Evolutionary conservation across 2,113 vertebrate species (phyloP).

Genomic region (Antechinus flavipes): DNA sequence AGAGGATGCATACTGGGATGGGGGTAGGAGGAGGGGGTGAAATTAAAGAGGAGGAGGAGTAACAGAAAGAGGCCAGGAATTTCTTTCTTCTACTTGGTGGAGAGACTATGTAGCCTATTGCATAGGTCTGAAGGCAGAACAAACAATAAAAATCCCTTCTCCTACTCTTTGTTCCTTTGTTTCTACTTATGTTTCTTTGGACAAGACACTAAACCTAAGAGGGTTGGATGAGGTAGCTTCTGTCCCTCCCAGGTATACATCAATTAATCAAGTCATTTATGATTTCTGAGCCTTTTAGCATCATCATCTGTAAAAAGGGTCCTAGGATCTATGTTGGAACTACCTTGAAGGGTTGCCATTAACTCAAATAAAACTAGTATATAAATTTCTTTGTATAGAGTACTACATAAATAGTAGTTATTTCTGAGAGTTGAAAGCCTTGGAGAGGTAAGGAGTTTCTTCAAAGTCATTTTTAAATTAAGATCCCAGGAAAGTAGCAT

Average conservation of each 20-base stretch:
- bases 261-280: neutral
- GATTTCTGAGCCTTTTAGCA: neutral
- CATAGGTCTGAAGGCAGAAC: neutral
- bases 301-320: neutral
- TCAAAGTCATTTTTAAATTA: neutral
- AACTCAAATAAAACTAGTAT: neutral
- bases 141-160: neutral
- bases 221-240: neutral
- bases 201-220: neutral
- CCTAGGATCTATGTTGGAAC: neutral
- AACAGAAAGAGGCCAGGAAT: neutral
- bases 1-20: neutral
- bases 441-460: neutral
- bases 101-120: neutral
- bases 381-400: neutral
- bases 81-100: conserved; percentile 1
- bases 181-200: neutral
- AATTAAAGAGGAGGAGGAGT: neutral
- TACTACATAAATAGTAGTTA: neutral
- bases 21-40: neutral
- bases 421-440: neutral
- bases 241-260: neutral
- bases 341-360: neutral
- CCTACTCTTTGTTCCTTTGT: neutral
- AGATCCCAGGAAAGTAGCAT: neutral